Base-by-base conservation (phyloP, 2,797 vertebrate genomes). In the Onychomys leucogaster region DNA sequence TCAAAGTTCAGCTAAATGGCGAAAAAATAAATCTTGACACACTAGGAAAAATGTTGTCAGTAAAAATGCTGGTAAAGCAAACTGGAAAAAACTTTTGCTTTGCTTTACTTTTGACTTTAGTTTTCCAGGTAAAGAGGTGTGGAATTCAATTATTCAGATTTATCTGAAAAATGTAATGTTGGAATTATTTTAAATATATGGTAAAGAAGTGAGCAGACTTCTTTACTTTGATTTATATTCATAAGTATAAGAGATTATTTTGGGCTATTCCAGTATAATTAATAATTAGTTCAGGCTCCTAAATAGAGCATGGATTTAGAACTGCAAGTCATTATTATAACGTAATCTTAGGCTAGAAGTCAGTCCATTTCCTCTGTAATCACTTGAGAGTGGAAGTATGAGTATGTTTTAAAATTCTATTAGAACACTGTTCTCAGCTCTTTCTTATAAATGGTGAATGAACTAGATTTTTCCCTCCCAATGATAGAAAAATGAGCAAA, bases 401-500 rank as follows among this genome's bases (percentile, higher is more conserved):
- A 21, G 29, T 43, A 1, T 82, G 76, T 94, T 98, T 98, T 92
- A 94, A 93, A 97, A 96, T 98, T 97, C 82, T 89, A 4, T 81
- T 96, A 63, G 21, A 97, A 95, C 88, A 80, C 85, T 83, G 0
- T 73, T 95, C 87, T 76, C 43, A 63, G 7, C 65, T 84, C 21
- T 87, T 88, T 19, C 81, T 96, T 95, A 85, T 96, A 96, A 97
- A 98, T 97, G 97, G 5, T 86, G 92, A 91, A 94, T 90, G 69
- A 88, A 97, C 84, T 71, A 96, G 43, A 93, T 81, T 96, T 80
- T 85, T 95, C 78, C 21, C 29, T 75, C 95, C 61, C 89, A 85
- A 37, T 65, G 95, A 61, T 13, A 93, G 88, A 59, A 95, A 82
- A 85, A 63, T 6, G n/a, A 7, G 34, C 78, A 97, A 98, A 37